A percentile compares a stretch with the other conserved stretches of the same genome.
phyloP scores from a whole-genome alignment of 2,888 invertebrate species.

The Apotomis betuletana region DNA sequence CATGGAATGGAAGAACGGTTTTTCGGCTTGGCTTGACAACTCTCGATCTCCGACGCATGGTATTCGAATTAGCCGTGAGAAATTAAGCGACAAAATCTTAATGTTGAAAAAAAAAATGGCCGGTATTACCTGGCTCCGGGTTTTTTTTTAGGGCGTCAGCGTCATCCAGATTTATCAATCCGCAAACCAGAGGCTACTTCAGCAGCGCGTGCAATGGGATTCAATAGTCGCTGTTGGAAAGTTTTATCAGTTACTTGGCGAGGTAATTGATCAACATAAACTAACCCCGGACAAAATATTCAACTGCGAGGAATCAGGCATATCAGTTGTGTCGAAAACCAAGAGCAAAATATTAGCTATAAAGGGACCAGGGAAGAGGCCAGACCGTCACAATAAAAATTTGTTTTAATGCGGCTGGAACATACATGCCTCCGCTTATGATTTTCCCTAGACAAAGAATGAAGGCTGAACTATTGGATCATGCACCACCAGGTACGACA shows the following conservation, averaged over 20 bases:
- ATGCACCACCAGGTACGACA: constrained; percentile 51
- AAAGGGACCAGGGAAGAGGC: constrained; percentile 50
- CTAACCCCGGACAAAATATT: constrained; percentile 50
- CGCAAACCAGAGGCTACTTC: neutral
- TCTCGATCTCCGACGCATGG: constrained; percentile 43
- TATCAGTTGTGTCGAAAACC: constrained; percentile 49
- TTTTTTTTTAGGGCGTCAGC: constrained; percentile 44
- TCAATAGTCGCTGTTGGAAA: neutral
- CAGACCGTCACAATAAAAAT: constrained; percentile 48
- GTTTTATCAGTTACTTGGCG: constrained; percentile 42
- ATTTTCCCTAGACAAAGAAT: constrained; percentile 52
- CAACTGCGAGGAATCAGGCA: constrained; percentile 54
- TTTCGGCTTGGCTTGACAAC: constrained; percentile 44
- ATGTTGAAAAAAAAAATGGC: constrained; percentile 43
- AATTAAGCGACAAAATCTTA: constrained; percentile 46
- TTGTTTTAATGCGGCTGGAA: constrained; percentile 51
- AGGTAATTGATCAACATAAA: constrained; percentile 46
- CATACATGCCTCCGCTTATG: constrained; percentile 51
- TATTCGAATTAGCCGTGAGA: constrained; percentile 46
- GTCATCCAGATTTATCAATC: constrained; percentile 38
- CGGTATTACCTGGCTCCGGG: constrained; percentile 44
- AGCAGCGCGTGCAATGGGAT: neutral
- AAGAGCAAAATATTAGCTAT: constrained; percentile 47
- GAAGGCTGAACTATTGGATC: constrained; percentile 50
- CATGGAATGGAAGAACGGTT: constrained; percentile 49